phyloP scores from a whole-genome alignment of 2,113 vertebrate species.

The Variabilichromis moorii region DNA sequence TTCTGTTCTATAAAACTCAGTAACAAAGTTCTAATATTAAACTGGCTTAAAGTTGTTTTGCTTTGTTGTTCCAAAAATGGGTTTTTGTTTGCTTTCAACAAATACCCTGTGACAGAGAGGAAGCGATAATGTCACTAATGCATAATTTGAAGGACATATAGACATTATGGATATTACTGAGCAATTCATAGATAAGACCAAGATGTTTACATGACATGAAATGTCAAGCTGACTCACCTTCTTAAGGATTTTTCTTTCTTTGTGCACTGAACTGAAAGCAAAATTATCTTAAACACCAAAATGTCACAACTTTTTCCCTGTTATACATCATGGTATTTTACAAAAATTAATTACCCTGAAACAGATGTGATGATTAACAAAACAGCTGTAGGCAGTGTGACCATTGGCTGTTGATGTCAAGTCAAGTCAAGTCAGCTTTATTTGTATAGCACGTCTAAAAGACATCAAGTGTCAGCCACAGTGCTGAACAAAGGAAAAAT shows the following conservation, averaged over 20 bases:
- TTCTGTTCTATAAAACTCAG: neutral
- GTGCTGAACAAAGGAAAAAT: neutral
- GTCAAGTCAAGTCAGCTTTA: neutral
- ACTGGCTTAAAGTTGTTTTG: neutral
- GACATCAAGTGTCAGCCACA: neutral
- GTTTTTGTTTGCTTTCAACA: neutral
- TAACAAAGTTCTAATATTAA: neutral
- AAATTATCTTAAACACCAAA: neutral
- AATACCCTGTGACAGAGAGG: neutral
- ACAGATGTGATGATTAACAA: slow-evolving; percentile 19
- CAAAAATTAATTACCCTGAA: slow-evolving; percentile 16
- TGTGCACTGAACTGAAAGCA: neutral
- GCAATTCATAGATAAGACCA: neutral
- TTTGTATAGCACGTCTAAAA: neutral
- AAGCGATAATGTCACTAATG: neutral
- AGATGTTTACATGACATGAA: neutral
- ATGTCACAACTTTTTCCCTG: neutral
- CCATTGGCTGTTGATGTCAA: slow-evolving; percentile 5
- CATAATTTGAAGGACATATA: neutral
- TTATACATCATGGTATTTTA: neutral
- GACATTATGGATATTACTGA: neutral
- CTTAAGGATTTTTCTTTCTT: neutral
- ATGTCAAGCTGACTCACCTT: neutral
- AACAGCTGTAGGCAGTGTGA: slow-evolving; percentile 17
- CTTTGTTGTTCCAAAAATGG: neutral